Evolutionary conservation across 2,113 vertebrate species (phyloP), one percentile per base, ranked within the genome.

Genomic region (Hypocryptadius cinnamomeus): DNA sequence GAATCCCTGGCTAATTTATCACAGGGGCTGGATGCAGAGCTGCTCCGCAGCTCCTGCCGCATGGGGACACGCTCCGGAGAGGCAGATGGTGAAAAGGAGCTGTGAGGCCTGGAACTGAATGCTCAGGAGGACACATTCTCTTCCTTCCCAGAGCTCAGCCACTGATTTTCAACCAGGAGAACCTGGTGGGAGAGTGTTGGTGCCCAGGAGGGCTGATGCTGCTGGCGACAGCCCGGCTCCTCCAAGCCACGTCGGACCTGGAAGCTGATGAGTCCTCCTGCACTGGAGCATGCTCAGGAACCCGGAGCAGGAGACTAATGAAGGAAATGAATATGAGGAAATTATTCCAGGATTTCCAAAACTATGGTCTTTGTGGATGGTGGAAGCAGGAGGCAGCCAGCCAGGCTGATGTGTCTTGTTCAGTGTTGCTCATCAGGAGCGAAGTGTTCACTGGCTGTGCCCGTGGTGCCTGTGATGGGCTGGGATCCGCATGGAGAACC

Each of bases 1-100:
- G 66, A 60, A 78, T 94, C 95, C 91, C 86, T 65, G 74, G 94
- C 85, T 96, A 94, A 97, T 97, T 97, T 90, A 94, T 97, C 91
- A 95, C 70, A 28, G 69, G 35, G 86, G 63, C 60, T 54, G 40
- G 60, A 47, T 82, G 82, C 63, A 9, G 74, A 63, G 24, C 72
- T 8, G 15, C 83, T 85, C 63, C 0, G 11, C 76, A 69, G 85
- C 71, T 74, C 63, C 79, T 82, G 54, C 77, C 0, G 9, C 16
- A 4, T n/a, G 70, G 85, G 71, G 45, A 89, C 73, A 72, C 6
- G 25, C 69, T 79, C 79, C 0, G 1, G 63, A 64, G 85, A 50
- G 27, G 69, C 7, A 2, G 33, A 63, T 3, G 3, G 47, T 25
- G 37, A 45, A 0, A 2, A 53, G 77, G 73, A 87, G 28, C 76